Conservation (phyloP, 2,113 vertebrate genomes). For the Mastomys coucha region DNA sequence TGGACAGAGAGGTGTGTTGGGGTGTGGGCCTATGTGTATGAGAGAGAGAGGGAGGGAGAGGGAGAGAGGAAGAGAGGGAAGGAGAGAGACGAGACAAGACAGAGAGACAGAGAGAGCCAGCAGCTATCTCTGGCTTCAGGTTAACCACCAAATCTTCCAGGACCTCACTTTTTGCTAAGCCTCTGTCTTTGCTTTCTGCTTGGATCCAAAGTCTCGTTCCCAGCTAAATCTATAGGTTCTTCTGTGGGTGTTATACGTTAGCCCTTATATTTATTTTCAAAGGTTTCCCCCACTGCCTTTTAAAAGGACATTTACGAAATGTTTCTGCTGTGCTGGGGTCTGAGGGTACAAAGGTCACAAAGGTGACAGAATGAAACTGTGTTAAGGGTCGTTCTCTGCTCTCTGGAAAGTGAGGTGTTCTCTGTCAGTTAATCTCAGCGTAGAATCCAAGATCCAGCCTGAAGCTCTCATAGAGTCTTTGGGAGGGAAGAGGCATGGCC, state of each 20-base stretch:
- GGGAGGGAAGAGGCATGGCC: neutral
- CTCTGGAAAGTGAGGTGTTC: neutral
- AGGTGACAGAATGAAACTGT: neutral
- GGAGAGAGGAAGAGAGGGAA: neutral
- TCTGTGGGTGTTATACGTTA: neutral
- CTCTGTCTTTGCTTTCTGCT: slow-evolving; percentile 39
- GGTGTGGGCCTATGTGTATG: neutral
- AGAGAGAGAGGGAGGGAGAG: neutral
- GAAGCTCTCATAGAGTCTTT: neutral
- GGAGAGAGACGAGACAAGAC: neutral
- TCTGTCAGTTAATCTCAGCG: neutral
- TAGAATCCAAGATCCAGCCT: neutral
- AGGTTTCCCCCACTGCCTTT: neutral
- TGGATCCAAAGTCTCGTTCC: slow-evolving; percentile 36
- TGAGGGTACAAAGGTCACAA: neutral
- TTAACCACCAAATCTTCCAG: neutral
- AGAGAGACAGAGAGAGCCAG: neutral
- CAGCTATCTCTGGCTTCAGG: neutral
- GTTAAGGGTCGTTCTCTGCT: neutral
- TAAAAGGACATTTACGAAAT: slow-evolving; percentile 36
- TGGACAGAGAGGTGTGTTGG: neutral
- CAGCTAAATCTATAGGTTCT: neutral
- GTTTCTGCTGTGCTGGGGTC: neutral
- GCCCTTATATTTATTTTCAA: neutral
- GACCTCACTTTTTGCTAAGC: neutral